Conservation (phyloP, 2,797 vertebrate genomes). For the Corythornis leucogaster region DNA sequence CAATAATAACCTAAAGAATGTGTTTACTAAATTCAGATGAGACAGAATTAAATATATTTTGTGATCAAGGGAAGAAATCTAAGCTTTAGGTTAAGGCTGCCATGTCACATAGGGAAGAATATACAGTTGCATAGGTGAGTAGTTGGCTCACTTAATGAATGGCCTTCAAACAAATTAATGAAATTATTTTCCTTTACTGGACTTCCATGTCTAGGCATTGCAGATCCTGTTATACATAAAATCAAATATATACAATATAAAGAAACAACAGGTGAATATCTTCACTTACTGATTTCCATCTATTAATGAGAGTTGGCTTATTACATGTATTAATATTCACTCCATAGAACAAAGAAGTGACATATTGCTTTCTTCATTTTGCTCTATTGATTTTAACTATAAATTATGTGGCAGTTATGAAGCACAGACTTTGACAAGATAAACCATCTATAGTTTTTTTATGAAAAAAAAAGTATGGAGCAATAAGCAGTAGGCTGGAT, state of each 20-base stretch:
- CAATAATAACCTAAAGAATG: neutral
- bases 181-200: neutral
- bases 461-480: neutral
- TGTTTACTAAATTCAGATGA: neutral
- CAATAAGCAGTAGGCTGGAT: neutral
- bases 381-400: neutral
- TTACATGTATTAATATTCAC: neutral
- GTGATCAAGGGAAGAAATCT: neutral
- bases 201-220: neutral
- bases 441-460: neutral
- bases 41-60: neutral
- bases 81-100: neutral
- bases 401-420: conserved; percentile 5
- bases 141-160: neutral
- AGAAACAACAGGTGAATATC: neutral
- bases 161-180: neutral
- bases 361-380: neutral
- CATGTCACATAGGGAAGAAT: neutral
- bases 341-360: neutral
- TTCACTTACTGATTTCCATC: neutral
- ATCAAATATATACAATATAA: neutral
- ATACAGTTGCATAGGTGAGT: neutral
- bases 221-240: neutral
- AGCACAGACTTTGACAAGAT: neutral
- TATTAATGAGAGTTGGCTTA: neutral